Evolutionary conservation across 2,888 invertebrate genomes (phyloP).

Genomic region (Drosophila borborema): DNA sequence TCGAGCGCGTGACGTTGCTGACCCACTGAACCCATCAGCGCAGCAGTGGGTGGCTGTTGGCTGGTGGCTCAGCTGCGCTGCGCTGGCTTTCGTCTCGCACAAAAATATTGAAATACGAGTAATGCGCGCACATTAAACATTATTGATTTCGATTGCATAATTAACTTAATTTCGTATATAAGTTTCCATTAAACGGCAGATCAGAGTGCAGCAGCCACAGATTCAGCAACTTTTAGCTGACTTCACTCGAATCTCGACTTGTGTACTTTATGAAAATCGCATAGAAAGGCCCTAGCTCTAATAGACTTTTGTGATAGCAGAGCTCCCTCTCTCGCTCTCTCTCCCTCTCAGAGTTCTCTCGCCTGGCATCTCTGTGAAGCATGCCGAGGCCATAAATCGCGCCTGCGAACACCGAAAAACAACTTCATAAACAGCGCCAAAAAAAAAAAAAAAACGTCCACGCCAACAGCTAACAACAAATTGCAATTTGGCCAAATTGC

Average conservation of each 20-base stretch:
- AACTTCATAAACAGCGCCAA: constrained; percentile 71
- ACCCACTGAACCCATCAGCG: constrained; percentile 72
- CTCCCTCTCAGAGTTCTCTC: constrained; percentile 8
- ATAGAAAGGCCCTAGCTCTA: constrained; percentile 1
- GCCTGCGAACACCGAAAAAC: constrained; percentile 28
- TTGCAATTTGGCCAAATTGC: constrained; percentile 79
- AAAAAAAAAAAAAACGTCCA: constrained; percentile 25
- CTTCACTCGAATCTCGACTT: no score
- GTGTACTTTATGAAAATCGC: constrained; percentile 2
- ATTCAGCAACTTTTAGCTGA: neutral
- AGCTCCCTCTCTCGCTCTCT: neutral
- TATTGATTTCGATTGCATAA: constrained; percentile 79
- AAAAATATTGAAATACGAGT: constrained; percentile 65
- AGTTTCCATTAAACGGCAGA: constrained; percentile 46
- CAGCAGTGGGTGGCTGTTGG: constrained; percentile 44
- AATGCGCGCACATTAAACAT: constrained; percentile 66
- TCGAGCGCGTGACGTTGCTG: constrained; percentile 74
- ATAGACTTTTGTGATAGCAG: neutral
- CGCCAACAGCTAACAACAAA: constrained; percentile 76
- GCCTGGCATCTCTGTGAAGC: neutral
- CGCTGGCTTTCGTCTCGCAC: constrained; percentile 50
- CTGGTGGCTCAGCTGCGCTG: constrained; percentile 34
- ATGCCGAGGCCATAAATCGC: constrained; percentile 46
- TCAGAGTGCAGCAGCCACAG: constrained; percentile 33
- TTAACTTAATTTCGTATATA: constrained; percentile 62